Evolutionary conservation across 2,797 vertebrate species (phyloP).

Genomic region (Coccyzus lansbergi): DNA sequence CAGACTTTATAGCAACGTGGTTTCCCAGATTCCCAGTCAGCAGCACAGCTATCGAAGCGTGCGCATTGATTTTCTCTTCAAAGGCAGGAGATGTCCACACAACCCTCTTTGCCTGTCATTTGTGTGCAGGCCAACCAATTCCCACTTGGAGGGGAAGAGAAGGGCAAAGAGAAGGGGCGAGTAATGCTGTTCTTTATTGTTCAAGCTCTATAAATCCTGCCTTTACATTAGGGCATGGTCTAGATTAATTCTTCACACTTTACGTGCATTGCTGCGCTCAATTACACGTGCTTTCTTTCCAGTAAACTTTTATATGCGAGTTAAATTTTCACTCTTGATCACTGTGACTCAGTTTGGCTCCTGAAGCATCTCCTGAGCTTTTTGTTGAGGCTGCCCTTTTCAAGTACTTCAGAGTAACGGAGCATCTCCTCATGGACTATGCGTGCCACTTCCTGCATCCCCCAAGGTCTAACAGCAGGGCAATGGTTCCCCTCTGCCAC

Average conservation of each 20-base stretch:
- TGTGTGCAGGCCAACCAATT: neutral
- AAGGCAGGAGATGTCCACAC: neutral
- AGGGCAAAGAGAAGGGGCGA: neutral
- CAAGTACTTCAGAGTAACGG: neutral
- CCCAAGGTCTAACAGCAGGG: neutral
- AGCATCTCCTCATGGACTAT: neutral
- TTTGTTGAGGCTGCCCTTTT: neutral
- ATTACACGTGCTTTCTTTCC: neutral
- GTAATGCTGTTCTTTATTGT: neutral
- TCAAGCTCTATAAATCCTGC: neutral
- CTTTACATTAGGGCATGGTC: neutral
- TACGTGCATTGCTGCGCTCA: neutral
- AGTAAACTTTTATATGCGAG: neutral
- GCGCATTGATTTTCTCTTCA: neutral
- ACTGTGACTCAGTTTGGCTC: neutral
- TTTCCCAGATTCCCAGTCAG: neutral
- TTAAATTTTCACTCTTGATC: slow-evolving; percentile 31
- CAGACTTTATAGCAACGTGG: neutral
- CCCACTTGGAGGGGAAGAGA: neutral
- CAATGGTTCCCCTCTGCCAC: neutral
- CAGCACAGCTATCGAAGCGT: neutral
- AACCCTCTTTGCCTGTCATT: neutral
- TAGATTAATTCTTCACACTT: neutral
- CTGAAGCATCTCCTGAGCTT: neutral
- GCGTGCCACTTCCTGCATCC: neutral